phyloP scores from a whole-genome alignment of 2,113 vertebrate genomes.

The Vanacampus margaritifer region DNA sequence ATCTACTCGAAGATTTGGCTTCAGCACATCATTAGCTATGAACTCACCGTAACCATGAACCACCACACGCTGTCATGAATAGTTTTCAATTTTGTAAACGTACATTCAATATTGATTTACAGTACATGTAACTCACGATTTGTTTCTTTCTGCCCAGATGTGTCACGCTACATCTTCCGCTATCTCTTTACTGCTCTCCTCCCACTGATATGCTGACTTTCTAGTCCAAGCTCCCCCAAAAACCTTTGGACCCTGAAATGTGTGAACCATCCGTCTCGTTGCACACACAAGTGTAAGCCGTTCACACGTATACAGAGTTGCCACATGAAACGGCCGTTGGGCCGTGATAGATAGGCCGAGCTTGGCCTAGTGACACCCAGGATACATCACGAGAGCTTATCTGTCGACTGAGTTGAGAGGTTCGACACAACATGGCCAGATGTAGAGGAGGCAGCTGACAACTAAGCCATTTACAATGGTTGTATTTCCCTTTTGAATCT shows the following conservation, averaged over 20 bases:
- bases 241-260: slow-evolving; percentile 33
- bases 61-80: not conserved
- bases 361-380: slow-evolving; percentile 52
- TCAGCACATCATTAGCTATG: slow-evolving; percentile 19
- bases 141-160: slow-evolving; percentile 4
- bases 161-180: slow-evolving; percentile 19
- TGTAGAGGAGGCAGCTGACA: slow-evolving; percentile 29
- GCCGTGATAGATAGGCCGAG: slow-evolving; percentile 51
- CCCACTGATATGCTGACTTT: slow-evolving; percentile 42
- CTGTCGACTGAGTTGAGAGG: slow-evolving; percentile 41
- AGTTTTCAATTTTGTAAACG: not conserved
- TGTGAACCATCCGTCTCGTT: slow-evolving; percentile 26
- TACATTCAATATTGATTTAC: too few relatives aligned
- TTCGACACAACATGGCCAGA: slow-evolving; percentile 50
- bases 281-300: slow-evolving; percentile 21
- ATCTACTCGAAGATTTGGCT: slow-evolving; percentile 26
- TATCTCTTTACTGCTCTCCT: slow-evolving; percentile 27
- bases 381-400: slow-evolving; percentile 68
- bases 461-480: too few relatives aligned
- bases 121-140: too few relatives aligned
- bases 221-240: slow-evolving; percentile 48
- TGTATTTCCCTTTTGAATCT: too few relatives aligned
- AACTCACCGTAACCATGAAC: not conserved
- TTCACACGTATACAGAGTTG: slow-evolving; percentile 12
- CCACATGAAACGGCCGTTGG: slow-evolving; percentile 40